phyloP scores from a whole-genome alignment of 2,888 invertebrate genomes.

The Drosophila meridiana region DNA sequence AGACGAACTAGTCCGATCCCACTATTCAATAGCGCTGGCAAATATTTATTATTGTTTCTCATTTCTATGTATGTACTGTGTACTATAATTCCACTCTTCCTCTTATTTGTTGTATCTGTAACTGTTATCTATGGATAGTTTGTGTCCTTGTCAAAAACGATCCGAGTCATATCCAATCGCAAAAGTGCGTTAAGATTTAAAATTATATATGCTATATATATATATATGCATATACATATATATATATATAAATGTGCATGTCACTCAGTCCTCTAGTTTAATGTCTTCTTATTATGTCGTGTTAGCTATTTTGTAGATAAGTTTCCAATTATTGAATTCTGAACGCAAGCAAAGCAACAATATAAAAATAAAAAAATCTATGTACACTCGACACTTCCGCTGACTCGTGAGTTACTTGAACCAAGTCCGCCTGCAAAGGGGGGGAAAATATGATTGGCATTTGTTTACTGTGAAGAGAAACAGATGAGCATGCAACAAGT shows the following conservation, averaged over 20 bases:
- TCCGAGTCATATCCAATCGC: conserved; percentile 65
- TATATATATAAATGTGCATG: conserved; percentile 20
- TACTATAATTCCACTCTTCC: conserved; percentile 33
- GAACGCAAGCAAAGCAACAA: conserved; percentile 49
- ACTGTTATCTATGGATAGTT: conserved; percentile 25
- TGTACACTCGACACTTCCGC: conserved; percentile 33
- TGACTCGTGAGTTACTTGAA: conserved; percentile 51
- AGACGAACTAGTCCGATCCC: conserved; percentile 68
- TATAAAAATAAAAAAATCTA: conserved; percentile 36
- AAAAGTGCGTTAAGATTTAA: conserved; percentile 25
- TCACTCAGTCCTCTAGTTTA: conserved; percentile 45
- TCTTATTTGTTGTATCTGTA: conserved; percentile 10
- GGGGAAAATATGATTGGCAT: conserved; percentile 13
- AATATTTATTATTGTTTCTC: conserved; percentile 42
- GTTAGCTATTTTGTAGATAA: conserved; percentile 58
- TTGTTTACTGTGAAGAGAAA: conserved; percentile 2
- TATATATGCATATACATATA: neutral
- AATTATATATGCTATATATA: conserved; percentile 4
- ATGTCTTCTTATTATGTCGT: conserved; percentile 30
- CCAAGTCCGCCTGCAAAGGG: conserved; percentile 64
- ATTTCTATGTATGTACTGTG: conserved; percentile 35
- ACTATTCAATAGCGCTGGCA: conserved; percentile 8
- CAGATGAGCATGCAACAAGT: conserved; percentile 46
- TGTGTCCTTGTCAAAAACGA: conserved; percentile 27
- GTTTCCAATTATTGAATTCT: conserved; percentile 68